Percentiles rank a stretch among this genome's conserved stretches.
These are phyloP conservation scores for Hydraecia micacea DNA, from an alignment of 2,888 invertebrate species.

Conservation along the genomic window DNA sequence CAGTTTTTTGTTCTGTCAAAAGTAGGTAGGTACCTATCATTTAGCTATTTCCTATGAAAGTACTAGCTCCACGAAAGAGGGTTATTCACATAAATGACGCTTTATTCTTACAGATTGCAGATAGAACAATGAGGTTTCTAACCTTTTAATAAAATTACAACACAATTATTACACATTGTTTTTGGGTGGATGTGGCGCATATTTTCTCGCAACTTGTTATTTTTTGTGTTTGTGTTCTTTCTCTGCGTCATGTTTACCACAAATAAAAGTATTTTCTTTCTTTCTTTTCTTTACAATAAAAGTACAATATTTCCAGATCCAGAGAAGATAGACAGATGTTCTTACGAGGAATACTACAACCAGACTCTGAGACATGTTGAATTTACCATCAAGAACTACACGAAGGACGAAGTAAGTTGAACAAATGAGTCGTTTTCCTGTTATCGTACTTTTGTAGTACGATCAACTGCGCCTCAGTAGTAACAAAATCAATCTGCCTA, in stretches of 20 bases:
- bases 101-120: not conserved
- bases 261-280: not conserved
- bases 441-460: not conserved
- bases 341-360: constrained; percentile 94
- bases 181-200: not conserved
- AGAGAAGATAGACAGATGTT: constrained; percentile 91
- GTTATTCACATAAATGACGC: not conserved
- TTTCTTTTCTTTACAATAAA: not conserved
- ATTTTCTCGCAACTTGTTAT: not conserved
- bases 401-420: constrained; percentile 87
- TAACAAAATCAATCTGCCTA: not conserved
- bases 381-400: constrained; percentile 84
- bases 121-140: not conserved
- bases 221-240: not conserved
- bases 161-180: not conserved
- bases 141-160: not conserved
- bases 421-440: not conserved
- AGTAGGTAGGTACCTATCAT: not conserved
- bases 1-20: not conserved
- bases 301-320: constrained; percentile 75
- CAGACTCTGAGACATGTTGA: constrained; percentile 92
- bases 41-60: not conserved
- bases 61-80: not conserved
- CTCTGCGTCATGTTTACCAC: not conserved
- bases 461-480: not conserved